Evolutionary conservation across 2,113 vertebrate genomes (phyloP).

Genomic region (Capricornis sumatraensis): DNA sequence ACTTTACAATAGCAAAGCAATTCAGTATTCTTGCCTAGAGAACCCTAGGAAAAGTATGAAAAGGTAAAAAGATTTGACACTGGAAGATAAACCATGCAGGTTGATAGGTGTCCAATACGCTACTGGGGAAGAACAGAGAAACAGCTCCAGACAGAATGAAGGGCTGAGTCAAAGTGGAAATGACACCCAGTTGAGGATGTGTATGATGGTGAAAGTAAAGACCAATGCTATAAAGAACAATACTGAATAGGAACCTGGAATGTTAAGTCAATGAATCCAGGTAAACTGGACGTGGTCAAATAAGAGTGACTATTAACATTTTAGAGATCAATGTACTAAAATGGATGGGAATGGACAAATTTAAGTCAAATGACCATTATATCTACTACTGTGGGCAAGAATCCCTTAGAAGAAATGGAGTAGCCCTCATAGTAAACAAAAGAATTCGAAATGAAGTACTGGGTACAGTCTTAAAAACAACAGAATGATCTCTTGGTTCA

Average conservation of each 20-base stretch:
- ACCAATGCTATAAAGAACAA: neutral
- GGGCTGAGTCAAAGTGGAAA: neutral
- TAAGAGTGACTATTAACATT: neutral
- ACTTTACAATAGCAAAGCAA: neutral
- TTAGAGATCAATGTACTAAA: neutral
- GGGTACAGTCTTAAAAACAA: neutral
- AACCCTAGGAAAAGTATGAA: neutral
- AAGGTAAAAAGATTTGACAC: neutral
- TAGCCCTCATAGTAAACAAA: neutral
- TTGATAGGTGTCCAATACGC: neutral
- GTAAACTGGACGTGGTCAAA: neutral
- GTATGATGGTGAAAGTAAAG: neutral
- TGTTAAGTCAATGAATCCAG: neutral
- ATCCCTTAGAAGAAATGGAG: neutral
- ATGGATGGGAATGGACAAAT: neutral
- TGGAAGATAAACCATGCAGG: neutral
- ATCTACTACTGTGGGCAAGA: neutral
- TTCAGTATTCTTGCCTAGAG: neutral
- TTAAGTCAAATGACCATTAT: neutral
- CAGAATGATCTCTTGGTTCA: neutral
- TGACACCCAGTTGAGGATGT: neutral
- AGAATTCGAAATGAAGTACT: neutral
- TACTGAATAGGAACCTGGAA: neutral
- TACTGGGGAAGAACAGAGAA: neutral
- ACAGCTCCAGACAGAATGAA: neutral